Base-by-base conservation (phyloP, 2,888 invertebrate genomes). In the Folsomia manolachei region DNA sequence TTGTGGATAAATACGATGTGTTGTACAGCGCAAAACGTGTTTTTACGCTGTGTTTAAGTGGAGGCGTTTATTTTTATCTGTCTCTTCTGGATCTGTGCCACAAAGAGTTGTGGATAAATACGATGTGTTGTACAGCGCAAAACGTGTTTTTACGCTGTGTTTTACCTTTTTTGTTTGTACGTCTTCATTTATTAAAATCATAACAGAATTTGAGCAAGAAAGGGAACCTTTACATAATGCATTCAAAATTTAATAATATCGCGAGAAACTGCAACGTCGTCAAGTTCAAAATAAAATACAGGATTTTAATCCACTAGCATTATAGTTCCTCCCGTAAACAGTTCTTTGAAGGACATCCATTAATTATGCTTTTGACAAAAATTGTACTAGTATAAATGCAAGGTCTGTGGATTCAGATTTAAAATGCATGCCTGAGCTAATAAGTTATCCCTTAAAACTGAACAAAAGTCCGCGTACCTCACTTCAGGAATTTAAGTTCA, bases 51-150 rank as follows among this genome's bases (percentile, higher is more conserved):
- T n/a, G n/a, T n/a, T n/a, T n/a, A 39, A 39, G 56, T 56, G 56
- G 11, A 26, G 56, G 60, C 53, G 60, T 67, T 71, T 74, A 74
- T 74, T 74, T 74, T 74, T 74, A 71, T 74, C 73, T 67, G 24
- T 25, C 67, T 63, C 63, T 74, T 74, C 73, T 74, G 74, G 74
- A 74, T 61, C 64, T 14, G 64, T 74, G 74, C 74, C 74, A 73
- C 71, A 73, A n/a, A n/a, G 24, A 51, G 69, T 39, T 39, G 39
- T 39, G 39, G 14, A 39, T 39, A 39, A 39, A 39, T 39, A 39
- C 39, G 4, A n/a, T n/a, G n/a, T 14, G 39, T 39, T 39, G 39
- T 39, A 39, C 39, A 39, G 14, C 39, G 39, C 4, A 4, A 39
- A 4, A 39, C 39, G 4, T 39, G 39, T 14, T 39, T 39, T 39